Evolutionary conservation across 2,797 vertebrate species (phyloP), one percentile per base, ranked within the genome.

Genomic region (Bradypodion ventrale): DNA sequence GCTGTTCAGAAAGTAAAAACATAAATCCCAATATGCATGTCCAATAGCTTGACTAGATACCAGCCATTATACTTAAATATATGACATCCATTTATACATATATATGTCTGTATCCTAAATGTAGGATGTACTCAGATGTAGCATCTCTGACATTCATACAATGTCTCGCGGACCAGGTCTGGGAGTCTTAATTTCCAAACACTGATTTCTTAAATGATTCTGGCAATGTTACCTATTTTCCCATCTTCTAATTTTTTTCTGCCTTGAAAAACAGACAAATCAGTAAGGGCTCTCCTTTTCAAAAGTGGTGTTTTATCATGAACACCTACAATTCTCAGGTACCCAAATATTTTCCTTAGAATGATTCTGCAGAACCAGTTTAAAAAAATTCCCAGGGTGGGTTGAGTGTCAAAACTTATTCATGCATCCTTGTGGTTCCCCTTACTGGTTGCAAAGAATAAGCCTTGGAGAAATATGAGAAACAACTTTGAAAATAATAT

Each of bases 261-360:
- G 2, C 70, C 63, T 73, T 46, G 29, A 78, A 75, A 89, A 85
- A 44, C 44, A 85, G 66, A 19, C 65, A 19, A 25, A 35, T 69
- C n/a, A 59, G 23, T 0, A 37, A 85, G 12, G 4, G 27, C 21
- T 49, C 72, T 82, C 40, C n/a, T 84, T 82, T 85, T 85, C 74
- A 59, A 75, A 68, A 85, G 60, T 0, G 83, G 70, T 25, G 62
- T 78, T 79, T 80, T 21, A 68, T 82, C 72, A 44, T n/a, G 75
- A 25, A 62, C 23, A n/a, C 40, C 68, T 87, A 44, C 78, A 32
- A 46, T 46, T 63, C 19, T 49, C 1, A 37, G 21, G 7, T 25
- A 78, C 62, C 23, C 52, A 49, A 75, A 85, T 29, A 63, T 79
- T 10, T 16, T 79, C 69, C 65, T n/a, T 32, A 52, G 21, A 3